Evolutionary conservation across 37 sponge, comb jelly and placozoan species (phyloP), one percentile per base, ranked within the genome.

Genomic region (Ianthella basta): DNA sequence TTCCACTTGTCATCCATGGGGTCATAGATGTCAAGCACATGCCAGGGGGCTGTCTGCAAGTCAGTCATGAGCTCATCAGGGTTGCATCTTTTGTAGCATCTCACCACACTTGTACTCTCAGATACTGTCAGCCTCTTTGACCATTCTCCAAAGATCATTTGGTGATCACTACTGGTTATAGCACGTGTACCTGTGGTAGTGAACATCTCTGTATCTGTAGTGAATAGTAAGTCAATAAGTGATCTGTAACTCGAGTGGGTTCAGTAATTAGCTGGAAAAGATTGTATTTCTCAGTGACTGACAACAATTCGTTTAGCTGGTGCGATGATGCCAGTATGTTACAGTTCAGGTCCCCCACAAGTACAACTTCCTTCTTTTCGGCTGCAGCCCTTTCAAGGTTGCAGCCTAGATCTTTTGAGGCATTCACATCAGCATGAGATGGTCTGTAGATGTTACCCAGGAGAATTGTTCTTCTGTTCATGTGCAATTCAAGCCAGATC

Each of bases 111-210:
- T 18, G 18, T 18, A 57, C 59, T 57, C 59, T 57, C 59, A 57
- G 59, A 57, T 57, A 57, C 59, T 57, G 59, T 57, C 59, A 57
- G 59, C 18, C 59, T 57, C 59, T 57, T 57, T 57, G 59, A 57
- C 59, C 59, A 57, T 18, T 57, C 59, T 18, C 59, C 59, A 57
- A 20, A 57, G 18, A 57, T 57, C 59, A 57, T 57, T 57, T 57
- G 59, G 18, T 57, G 59, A 18, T 57, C 59, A 57, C 59, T 57
- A 57, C 59, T 57, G 59, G 59, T 57, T 57, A 57, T 15, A 57
- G 59, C 59, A 57, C 15, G 59, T 57, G 59, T 57, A 57, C 59
- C 59, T 20, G 59, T 57, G 18, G 18, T 18, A 57, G 18, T 57
- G 18, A 57, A 18, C 59, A 57, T 57, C 59, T 57, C 59, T 57